Evolutionary conservation across 2,797 vertebrate genomes (phyloP).

Genomic region (Hippocampus kuda): DNA sequence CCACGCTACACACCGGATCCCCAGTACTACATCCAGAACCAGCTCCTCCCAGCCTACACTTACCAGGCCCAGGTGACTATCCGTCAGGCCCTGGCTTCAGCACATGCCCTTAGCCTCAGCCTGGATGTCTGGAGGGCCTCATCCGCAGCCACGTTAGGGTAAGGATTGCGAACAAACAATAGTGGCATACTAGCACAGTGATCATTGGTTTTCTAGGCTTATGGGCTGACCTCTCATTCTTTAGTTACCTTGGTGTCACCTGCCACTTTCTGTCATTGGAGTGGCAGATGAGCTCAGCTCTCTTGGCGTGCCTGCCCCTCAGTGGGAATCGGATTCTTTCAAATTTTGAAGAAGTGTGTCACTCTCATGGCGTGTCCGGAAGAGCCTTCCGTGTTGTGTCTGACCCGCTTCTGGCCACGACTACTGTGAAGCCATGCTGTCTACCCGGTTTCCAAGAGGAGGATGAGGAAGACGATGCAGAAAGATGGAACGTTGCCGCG

Average conservation of each 20-base stretch:
- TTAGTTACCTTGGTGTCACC: slow-evolving; percentile 66
- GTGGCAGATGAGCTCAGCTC: slow-evolving; percentile 70
- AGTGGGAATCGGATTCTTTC: slow-evolving; percentile 54
- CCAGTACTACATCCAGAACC: slow-evolving; percentile 68
- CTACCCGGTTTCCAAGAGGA: slow-evolving; percentile 62
- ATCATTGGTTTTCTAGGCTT: slow-evolving; percentile 10
- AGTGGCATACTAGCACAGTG: not conserved
- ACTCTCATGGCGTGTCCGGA: slow-evolving; percentile 63
- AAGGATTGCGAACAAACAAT: slow-evolving; percentile 19
- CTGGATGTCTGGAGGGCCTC: slow-evolving; percentile 64
- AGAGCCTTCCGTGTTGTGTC: slow-evolving; percentile 68
- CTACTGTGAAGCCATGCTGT: slow-evolving; percentile 45
- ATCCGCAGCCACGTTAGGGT: slow-evolving; percentile 46
- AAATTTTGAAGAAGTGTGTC: slow-evolving; percentile 70
- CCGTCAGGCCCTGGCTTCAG: slow-evolving; percentile 65
- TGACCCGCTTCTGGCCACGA: slow-evolving; percentile 42
- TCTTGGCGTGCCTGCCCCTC: slow-evolving; percentile 69
- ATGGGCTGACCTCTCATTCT: not conserved
- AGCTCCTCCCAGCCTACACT: slow-evolving; percentile 70
- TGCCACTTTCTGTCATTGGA: slow-evolving; percentile 72
- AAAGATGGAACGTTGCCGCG: slow-evolving; percentile 24
- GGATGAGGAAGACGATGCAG: slow-evolving; percentile 33
- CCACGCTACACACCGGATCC: slow-evolving; percentile 70
- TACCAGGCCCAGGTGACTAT: slow-evolving; percentile 73
- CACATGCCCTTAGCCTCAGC: slow-evolving; percentile 69